Evolutionary conservation across 2,113 vertebrate species (phyloP), one percentile per base, ranked within the genome.

Genomic region (Cyprinus carpio): DNA sequence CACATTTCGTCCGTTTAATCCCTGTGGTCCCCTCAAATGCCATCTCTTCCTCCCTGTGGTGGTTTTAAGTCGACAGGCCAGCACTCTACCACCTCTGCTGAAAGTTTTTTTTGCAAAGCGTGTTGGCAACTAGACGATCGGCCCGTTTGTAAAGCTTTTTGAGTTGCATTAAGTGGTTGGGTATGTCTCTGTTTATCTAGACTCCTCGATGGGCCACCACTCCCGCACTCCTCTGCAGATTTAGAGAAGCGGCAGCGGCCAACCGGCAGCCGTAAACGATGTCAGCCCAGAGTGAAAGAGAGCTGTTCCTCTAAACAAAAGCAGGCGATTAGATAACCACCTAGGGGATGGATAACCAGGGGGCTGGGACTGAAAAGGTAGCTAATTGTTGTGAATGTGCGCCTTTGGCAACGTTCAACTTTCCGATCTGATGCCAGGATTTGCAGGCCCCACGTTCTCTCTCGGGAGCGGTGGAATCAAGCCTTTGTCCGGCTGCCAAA

Each of bases 361-460:
- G 83, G 86, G 84, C 88, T 56, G 72, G 65, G 81, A 89, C 87
- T 90, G 90, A 90, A 90, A 90, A 93, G 25, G 81, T 85, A 93
- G 90, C 90, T 92, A 90, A 93, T 92, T 92, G 90, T 90, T 85
- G 87, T 89, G 91, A 91, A 91, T 92, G 87, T 86, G 85, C 82
- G 91, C 89, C 88, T 90, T 92, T 92, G 92, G 93, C 92, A 93
- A 87, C 34, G 16, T 85, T 40, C 29, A 54, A 81, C 75, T 90
- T 87, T 87, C 83, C 87, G 27, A 87, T 92, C 90, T 84, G 87
- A 90, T 92, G 93, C 93, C 92, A 93, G 80, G 69, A n/a, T 87
- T 84, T 62, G 77, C 65, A 75, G 62, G 83, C 83, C 64, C 10
- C 76, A 82, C 75, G 51, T 69, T 78, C 46, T 75, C 91, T 91